phyloP scores from a whole-genome alignment of 1,140 invertebrate species.

The Helicorthomorpha holstii region DNA sequence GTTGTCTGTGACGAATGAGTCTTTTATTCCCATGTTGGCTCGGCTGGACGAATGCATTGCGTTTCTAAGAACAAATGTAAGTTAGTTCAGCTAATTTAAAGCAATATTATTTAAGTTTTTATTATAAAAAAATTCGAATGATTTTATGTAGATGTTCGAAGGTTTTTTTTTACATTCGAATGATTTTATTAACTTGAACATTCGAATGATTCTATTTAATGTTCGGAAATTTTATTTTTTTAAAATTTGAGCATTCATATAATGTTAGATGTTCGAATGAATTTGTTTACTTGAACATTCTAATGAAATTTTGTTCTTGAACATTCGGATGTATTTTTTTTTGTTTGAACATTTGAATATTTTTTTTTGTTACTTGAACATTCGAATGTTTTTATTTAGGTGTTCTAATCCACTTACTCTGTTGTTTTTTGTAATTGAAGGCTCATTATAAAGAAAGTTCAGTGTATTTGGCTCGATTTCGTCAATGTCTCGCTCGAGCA shows the following conservation, averaged over 20 bases:
- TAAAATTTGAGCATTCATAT: background rate
- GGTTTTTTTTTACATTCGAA: background rate
- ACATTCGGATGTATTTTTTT: background rate
- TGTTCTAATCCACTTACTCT: constrained; percentile 3
- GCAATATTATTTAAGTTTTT: too few relatives aligned
- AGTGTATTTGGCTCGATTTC: constrained; percentile 34
- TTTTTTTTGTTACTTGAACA: background rate
- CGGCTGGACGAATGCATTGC: constrained; percentile 73
- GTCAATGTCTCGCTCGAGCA: constrained; percentile 15
- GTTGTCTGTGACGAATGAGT: constrained; percentile 61
- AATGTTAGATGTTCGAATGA: background rate
- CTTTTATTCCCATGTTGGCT: constrained; percentile 58
- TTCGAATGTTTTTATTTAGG: background rate
- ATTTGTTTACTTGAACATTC: constrained; percentile 5
- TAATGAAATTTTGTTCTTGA: background rate
- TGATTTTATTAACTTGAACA: too few relatives aligned
- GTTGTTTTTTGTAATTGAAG: constrained; percentile 22
- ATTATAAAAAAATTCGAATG: too few relatives aligned
- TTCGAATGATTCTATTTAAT: too few relatives aligned
- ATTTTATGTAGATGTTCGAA: background rate
- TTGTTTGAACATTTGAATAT: constrained; percentile 5
- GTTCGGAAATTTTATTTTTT: background rate
- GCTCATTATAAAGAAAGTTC: constrained; percentile 51
- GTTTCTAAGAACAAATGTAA: constrained; percentile 67
- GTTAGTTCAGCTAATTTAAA: constrained; percentile 16